Evolutionary conservation across 2,888 invertebrate species (phyloP).

Genomic region (Thecophora atra): DNA sequence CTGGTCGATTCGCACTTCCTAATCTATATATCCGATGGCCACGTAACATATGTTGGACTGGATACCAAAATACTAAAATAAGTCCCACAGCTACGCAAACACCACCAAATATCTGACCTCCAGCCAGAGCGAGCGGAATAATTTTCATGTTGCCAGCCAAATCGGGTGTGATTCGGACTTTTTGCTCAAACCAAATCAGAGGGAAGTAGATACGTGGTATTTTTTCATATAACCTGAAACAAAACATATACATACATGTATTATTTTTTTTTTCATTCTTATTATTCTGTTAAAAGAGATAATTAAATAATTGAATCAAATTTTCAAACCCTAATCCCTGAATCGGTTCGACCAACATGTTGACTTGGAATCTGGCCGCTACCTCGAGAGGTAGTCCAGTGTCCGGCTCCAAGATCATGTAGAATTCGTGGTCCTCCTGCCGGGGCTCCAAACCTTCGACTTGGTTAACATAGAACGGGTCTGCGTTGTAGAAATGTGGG

Average conservation of each 20-base stretch:
- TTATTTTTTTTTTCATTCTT: no score
- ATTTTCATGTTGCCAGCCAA: constrained; percentile 69
- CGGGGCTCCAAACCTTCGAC: constrained; percentile 78
- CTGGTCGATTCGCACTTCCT: background rate
- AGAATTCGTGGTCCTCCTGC: constrained; percentile 75
- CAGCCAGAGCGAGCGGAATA: constrained; percentile 68
- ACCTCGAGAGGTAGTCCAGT: constrained; percentile 81
- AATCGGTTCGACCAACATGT: constrained; percentile 76
- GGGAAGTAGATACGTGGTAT: constrained; percentile 78
- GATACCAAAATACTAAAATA: constrained; percentile 62
- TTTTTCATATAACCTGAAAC: constrained; percentile 71
- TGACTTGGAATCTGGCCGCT: constrained; percentile 81
- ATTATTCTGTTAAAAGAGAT: no score
- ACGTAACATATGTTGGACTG: constrained; percentile 49
- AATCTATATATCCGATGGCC: constrained; percentile 25
- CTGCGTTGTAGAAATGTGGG: constrained; percentile 85
- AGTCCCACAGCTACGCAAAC: constrained; percentile 66
- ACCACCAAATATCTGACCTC: constrained; percentile 68
- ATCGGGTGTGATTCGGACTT: constrained; percentile 70
- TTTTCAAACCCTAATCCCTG: constrained; percentile 71
- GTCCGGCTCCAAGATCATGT: constrained; percentile 78
- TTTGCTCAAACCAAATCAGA: constrained; percentile 82
- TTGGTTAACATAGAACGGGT: constrained; percentile 72
- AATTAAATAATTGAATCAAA: background rate
- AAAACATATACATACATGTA: no score